Evolutionary conservation across 2,113 vertebrate genomes (phyloP).

Genomic region (Hyla sarda): DNA sequence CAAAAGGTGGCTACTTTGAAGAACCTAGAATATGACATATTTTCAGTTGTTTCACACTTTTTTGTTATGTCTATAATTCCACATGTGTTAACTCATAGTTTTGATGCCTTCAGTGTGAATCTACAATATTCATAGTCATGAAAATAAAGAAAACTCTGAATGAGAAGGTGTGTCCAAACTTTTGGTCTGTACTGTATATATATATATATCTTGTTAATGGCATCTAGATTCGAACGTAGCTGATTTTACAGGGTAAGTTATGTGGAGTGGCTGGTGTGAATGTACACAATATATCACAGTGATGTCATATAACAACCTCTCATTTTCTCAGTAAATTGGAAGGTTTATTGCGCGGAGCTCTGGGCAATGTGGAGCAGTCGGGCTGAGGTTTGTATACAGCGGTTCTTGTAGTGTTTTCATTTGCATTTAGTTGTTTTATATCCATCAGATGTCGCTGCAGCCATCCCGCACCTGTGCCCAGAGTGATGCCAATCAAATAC

Average conservation of each 20-base stretch:
- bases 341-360: constrained; percentile 24
- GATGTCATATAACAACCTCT: not conserved
- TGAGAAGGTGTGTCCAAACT: too few relatives aligned
- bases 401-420: constrained; percentile 38
- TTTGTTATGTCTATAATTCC: too few relatives aligned
- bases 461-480: constrained; percentile 49
- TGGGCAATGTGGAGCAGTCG: not conserved
- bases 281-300: not conserved
- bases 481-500: constrained; percentile 38
- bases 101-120: too few relatives aligned
- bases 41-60: too few relatives aligned
- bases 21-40: too few relatives aligned
- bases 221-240: too few relatives aligned
- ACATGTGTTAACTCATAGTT: too few relatives aligned
- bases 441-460: constrained; percentile 40
- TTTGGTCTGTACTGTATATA: too few relatives aligned
- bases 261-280: not conserved
- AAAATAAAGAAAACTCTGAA: too few relatives aligned
- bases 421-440: constrained; percentile 48
- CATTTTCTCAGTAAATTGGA: not conserved
- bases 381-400: not conserved
- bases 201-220: too few relatives aligned
- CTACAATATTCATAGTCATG: too few relatives aligned
- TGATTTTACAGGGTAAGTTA: not conserved
- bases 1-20: too few relatives aligned